These are phyloP conservation scores for Dasyurus viverrinus DNA, from an alignment of 2,113 vertebrate genomes.

Conservation along the genomic window DNA sequence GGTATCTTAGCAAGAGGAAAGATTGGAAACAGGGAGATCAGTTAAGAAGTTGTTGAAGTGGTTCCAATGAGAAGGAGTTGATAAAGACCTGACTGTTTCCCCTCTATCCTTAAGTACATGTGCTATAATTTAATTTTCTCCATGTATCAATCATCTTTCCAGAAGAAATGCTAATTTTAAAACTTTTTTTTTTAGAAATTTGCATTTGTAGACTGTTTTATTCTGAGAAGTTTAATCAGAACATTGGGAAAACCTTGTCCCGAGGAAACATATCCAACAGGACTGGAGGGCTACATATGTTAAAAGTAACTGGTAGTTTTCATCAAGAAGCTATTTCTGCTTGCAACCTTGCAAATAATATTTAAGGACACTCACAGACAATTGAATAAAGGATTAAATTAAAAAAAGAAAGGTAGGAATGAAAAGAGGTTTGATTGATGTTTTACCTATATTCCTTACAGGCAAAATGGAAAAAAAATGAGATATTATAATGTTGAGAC, in stretches of 20 bases:
- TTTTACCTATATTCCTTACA: slow-evolving; percentile 8
- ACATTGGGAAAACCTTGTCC: neutral
- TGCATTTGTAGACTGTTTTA: neutral
- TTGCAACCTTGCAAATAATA: neutral
- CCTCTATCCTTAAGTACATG: neutral
- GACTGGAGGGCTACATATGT: slow-evolving; percentile 3
- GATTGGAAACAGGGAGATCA: neutral
- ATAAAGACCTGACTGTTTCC: no score
- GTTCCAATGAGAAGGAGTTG: no score
- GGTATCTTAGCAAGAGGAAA: neutral
- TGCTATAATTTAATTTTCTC: neutral
- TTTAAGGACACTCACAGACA: neutral
- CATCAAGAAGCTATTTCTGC: neutral
- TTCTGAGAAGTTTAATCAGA: neutral
- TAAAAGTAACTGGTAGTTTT: slow-evolving; percentile 2
- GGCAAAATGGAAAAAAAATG: neutral
- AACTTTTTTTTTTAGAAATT: neutral
- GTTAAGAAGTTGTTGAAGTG: neutral
- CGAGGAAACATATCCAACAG: neutral
- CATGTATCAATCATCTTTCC: neutral
- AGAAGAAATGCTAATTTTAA: slow-evolving; percentile 4
- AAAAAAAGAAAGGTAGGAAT: neutral
- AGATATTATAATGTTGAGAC: neutral
- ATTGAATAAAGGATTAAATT: neutral
- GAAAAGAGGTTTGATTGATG: neutral